Base-by-base conservation (phyloP, 2,797 vertebrate genomes). In the Oryzias dopingdopingensis region DNA sequence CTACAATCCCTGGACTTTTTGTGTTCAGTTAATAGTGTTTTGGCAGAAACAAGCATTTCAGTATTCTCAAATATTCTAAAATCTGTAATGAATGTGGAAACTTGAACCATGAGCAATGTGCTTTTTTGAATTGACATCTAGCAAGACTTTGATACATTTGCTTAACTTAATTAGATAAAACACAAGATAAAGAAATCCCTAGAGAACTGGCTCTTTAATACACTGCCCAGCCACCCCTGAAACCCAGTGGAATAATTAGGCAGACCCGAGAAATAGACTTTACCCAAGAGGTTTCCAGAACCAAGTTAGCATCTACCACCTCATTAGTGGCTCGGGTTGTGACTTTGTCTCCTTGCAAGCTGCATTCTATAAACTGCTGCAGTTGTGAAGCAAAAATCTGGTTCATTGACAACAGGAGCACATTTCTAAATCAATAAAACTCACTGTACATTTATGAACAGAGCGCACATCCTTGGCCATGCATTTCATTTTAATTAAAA, bases 111-210 rank as follows among this genome's bases (percentile, higher is more conserved):
- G 44, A 80, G 70, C 51, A 29, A 59, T 43, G 52, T 16, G 6
- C 26, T 53, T 51, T 51, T 67, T 51, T 62, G 67, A 68, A 60
- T 54, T 37, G 15, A 78, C 70, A 64, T 68, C 61, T 69, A 56
- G 70, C 64, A 54, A 53, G 55, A 67, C 49, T 78, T 77, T 75
- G 83, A 66, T 80, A 67, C 52, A 71, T 76, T 83, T 79, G 67
- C 62, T 74, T 80, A 80, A 85, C 54, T 80, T 85, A 85, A 86
- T 89, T 81, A 88, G 62, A 51, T 64, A 64, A 71, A 62, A 53
- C 74, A 67, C 53, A 50, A 77, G 69, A 67, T 67, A 68, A 79
- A 81, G 77, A 59, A 81, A 81, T 83, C 79, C 74, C 70, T 10
- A 15, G 58, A 66, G 69, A 79, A 55, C 17, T 48, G 56, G 42